Evolutionary conservation across 2,888 invertebrate genomes (phyloP).

Genomic region (Volucella inflata): DNA sequence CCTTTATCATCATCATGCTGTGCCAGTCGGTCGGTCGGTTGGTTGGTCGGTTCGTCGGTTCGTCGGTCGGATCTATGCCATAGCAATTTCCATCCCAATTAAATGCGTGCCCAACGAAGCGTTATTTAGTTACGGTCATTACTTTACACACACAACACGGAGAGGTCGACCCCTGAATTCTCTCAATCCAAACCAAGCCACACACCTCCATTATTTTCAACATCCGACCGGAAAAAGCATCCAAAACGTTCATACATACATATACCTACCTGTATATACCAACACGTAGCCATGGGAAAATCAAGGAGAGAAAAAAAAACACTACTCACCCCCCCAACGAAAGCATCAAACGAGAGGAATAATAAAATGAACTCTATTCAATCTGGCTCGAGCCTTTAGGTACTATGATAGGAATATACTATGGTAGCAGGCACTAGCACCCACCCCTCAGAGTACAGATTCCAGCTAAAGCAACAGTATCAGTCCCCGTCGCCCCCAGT

Average conservation of each 20-base stretch:
- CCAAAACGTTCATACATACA: constrained; percentile 3
- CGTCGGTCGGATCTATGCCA: not conserved
- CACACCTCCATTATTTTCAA: constrained; percentile 36
- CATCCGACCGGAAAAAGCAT: constrained; percentile 59
- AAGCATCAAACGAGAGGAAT: constrained; percentile 56
- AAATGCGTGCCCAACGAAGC: constrained; percentile 73
- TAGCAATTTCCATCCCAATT: constrained; percentile 69
- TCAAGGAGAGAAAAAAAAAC: constrained; percentile 3
- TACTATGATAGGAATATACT: not conserved
- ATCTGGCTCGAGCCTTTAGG: constrained; percentile 17
- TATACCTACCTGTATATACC: too few relatives aligned
- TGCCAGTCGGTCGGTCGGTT: constrained; percentile 1
- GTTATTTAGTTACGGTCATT: constrained; percentile 71
- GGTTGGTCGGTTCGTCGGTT: not conserved
- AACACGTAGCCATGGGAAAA: too few relatives aligned
- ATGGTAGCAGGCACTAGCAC: not conserved
- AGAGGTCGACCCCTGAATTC: not conserved
- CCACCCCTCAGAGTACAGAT: not conserved
- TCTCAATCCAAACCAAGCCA: not conserved
- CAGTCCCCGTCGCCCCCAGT: not conserved
- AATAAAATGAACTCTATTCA: constrained; percentile 65
- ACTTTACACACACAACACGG: constrained; percentile 39
- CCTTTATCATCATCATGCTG: constrained; percentile 23
- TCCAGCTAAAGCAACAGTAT: constrained; percentile 16
- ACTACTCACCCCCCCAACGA: too few relatives aligned